Percentiles rank a stretch among this genome's conserved stretches.
These are phyloP conservation scores for Archilochus colubris DNA, from an alignment of 2,113 vertebrate species.

Conservation along the genomic window DNA sequence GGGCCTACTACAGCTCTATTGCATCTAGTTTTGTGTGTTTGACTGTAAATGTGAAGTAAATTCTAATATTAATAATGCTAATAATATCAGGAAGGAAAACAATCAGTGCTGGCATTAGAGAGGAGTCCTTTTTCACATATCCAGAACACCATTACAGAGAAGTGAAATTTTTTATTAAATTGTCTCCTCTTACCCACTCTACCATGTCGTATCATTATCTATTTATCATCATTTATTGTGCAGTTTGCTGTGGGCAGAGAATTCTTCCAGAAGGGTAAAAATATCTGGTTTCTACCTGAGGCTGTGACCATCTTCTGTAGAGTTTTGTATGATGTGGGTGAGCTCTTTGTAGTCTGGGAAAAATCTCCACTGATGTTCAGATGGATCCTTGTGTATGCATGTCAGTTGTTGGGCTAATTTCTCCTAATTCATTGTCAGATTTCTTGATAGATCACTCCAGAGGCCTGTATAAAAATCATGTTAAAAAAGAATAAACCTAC, in stretches of 20 bases:
- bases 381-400: neutral
- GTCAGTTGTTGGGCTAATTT: neutral
- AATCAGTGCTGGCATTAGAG: neutral
- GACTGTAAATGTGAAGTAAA: neutral
- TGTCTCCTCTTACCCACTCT: neutral
- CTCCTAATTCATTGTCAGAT: neutral
- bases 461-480: neutral
- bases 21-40: neutral
- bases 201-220: neutral
- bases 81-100: neutral
- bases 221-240: neutral
- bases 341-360: neutral
- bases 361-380: neutral
- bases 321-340: no score
- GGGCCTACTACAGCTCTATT: neutral
- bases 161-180: neutral
- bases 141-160: neutral
- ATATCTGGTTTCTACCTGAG: neutral
- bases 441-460: neutral
- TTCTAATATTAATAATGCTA: neutral
- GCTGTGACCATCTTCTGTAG: neutral
- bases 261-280: neutral
- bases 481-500: neutral
- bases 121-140: neutral
- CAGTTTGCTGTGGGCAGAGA: neutral